Base-by-base conservation (phyloP, 2,113 vertebrate species). In the Mesitornis unicolor region DNA sequence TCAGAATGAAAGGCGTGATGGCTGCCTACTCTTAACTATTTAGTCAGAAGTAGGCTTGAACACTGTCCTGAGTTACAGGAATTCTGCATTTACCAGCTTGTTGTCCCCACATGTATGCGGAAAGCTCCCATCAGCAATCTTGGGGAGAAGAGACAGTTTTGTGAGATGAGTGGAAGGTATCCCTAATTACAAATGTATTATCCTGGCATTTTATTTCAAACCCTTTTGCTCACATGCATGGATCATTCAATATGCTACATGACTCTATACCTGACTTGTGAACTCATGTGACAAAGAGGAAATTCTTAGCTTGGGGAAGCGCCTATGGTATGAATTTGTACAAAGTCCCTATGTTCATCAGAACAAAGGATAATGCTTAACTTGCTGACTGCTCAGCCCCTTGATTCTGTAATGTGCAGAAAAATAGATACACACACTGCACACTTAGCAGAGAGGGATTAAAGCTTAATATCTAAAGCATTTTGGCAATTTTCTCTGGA, bases 131-230 rank as follows among this genome's bases (percentile, higher is more conserved):
- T 77, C 50, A 59, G 80, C 54, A 70, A 3, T 74, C 20, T 11
- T 13, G 38, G 56, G 59, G 29, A 80, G 43, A 69, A 84, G 13
- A 80, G 71, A 53, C 36, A 83, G 50, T 83, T 93, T 85, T 71
- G 83, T 54, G 56, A 67, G 48, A 50, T 88, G 79, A 87, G 50
- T 65, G 54, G 54, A 82, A 90, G 60, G 78, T 96, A 80, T 86
- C 43, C 54, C 60, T 93, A 65, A 83, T 94, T 80, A 54, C 42
- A 50, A 89, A 38, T 38, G 26, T 50, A 29, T 80, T 93, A 53
- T 53, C 89, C 29, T 24, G 47, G 57, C 38, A 71, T 89, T 94
- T 95, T 24, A 43, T 89, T 96, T 95, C 76, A 90, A 95, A 63
- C 16, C 13, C n/a, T 87, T 87, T 56, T 87, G 54, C 83, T 94